Conservation (phyloP, 2,113 vertebrate species). For the Azemiops feae region DNA sequence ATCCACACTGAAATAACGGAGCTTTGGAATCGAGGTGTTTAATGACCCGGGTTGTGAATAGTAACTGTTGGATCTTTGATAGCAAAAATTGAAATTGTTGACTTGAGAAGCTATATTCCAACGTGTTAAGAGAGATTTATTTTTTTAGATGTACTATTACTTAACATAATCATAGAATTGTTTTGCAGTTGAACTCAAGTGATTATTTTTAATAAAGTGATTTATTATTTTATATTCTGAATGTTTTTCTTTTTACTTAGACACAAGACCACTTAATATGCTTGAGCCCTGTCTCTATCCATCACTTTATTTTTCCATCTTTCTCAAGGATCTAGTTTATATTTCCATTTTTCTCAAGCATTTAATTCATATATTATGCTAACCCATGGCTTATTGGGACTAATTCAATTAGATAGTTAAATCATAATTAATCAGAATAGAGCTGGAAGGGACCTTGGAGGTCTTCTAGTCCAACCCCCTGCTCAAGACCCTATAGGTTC, state of each 20-base stretch:
- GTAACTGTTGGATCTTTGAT: background rate
- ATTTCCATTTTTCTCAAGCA: background rate
- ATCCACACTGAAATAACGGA: background rate
- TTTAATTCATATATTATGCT: background rate
- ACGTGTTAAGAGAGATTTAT: conserved; percentile 17
- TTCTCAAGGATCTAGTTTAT: background rate
- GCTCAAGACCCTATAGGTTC: too few species aligned
- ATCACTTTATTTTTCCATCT: background rate
- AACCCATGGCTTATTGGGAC: background rate
- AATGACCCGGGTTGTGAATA: background rate
- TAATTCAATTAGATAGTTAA: background rate
- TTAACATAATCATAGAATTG: conserved; percentile 14
- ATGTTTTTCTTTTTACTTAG: background rate
- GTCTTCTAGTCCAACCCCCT: background rate
- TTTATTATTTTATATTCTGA: background rate
- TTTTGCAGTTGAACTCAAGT: background rate
- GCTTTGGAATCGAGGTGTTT: background rate
- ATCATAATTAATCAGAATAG: background rate
- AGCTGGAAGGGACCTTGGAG: background rate
- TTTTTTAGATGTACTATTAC: conserved; percentile 33
- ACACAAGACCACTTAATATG: background rate
- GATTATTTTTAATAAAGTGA: conserved; percentile 42
- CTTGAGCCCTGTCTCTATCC: background rate
- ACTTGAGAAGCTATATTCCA: conserved; percentile 1
- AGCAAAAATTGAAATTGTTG: background rate